Base-by-base conservation (phyloP, 2,797 vertebrate species). In the Gymnocypris eckloni region DNA sequence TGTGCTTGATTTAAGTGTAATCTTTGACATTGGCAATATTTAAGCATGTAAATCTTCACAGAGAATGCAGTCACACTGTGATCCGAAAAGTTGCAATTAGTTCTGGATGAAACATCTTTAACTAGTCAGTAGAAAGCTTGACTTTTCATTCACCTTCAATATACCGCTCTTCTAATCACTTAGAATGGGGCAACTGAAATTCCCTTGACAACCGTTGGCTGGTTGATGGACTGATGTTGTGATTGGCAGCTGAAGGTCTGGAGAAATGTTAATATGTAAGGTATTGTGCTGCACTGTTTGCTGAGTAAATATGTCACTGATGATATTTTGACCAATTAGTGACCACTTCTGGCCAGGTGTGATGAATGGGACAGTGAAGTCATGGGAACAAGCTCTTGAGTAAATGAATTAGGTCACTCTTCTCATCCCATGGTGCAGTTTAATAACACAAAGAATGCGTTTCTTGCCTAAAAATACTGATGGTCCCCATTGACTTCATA, bases 251-350 rank as follows among this genome's bases (percentile, higher is more conserved):
- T 61, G 70, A 77, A 41, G 70, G 54, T 73, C 41, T 82, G 54
- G 71, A 76, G 28, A 83, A 83, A 52, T 52, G 25, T 64, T 76
- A 39, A 76, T 76, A 37, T 52, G 12, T 66, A 20, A 66, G 59
- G 41, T 33, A 79, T 83, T 83, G 71, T 43, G 56, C 18, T 71
- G 8, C 15, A 43, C 67, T 59, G 50, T 82, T 64, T 75, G 81
- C 81, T 83, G 8, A 66, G 82, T 83, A 76, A 83, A 83, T 82
- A 82, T 66, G 43, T n/a, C 43, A 76, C 82, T 25, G 56, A 41
- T 83, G 43, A 48, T 72, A 37, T 50, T 75, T 75, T 83, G 25
- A 52, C 72, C 71, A 39, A 67, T 83, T 43, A 67, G 33, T 76
- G 72, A 64, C 25, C 41, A 37, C 33, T 48, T 64, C 7, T 64